Conservation (phyloP, 2,113 vertebrate genomes). For the Smithornis capensis region DNA sequence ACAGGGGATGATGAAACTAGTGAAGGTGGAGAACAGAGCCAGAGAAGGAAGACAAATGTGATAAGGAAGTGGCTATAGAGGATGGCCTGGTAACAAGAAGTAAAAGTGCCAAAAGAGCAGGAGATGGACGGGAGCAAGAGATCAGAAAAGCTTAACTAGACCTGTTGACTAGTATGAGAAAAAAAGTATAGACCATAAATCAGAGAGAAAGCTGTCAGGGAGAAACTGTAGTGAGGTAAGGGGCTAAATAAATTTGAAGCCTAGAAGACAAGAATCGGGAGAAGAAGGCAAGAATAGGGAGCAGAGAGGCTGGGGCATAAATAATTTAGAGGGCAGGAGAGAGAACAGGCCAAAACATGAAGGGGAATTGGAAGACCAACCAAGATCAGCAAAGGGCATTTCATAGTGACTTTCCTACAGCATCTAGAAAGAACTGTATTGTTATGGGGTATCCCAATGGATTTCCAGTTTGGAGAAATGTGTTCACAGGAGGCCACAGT, state of each 20-base stretch:
- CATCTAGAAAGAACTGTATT: background rate
- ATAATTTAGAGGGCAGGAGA: background rate
- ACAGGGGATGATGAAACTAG: background rate
- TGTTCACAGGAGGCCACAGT: background rate
- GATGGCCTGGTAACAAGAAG: background rate
- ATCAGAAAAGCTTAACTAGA: background rate
- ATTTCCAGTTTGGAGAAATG: background rate
- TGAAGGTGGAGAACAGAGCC: background rate
- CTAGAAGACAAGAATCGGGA: background rate
- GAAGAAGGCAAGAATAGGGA: background rate
- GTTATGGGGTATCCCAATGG: background rate
- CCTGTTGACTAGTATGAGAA: background rate
- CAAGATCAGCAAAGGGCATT: background rate
- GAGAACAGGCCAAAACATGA: background rate
- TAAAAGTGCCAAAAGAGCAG: background rate
- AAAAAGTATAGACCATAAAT: background rate
- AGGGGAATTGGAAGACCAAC: background rate
- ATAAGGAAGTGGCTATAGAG: background rate
- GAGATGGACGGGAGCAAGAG: background rate
- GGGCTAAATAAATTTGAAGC: background rate
- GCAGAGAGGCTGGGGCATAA: background rate
- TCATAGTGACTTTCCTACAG: background rate
- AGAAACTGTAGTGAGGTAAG: background rate
- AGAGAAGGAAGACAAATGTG: background rate
- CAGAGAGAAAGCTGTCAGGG: background rate